Evolutionary conservation across 2,797 vertebrate species (phyloP).

Genomic region (Darevskia nairensis): DNA sequence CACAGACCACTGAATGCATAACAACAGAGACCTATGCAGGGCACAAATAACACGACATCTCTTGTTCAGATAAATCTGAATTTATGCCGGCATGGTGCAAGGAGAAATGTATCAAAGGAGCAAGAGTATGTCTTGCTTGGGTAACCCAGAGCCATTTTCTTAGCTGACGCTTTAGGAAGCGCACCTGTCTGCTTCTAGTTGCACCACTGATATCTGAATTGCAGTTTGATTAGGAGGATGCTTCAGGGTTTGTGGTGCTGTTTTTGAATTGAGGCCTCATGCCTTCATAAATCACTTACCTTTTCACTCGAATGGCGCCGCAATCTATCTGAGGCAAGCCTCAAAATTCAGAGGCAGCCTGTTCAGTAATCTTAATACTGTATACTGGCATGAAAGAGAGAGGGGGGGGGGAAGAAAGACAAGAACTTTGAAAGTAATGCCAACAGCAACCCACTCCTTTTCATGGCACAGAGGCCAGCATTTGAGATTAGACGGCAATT

Average conservation of each 20-base stretch:
- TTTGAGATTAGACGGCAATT: neutral
- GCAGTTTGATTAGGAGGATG: neutral
- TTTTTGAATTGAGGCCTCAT: neutral
- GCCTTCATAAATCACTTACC: neutral
- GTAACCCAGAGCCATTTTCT: neutral
- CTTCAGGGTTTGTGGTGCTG: neutral
- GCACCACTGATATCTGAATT: neutral
- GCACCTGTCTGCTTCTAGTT: neutral
- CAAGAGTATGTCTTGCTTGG: neutral
- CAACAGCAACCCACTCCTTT: neutral
- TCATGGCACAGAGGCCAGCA: neutral
- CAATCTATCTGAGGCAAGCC: neutral
- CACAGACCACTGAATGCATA: too few relatives aligned
- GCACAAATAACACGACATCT: neutral
- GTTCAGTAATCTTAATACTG: neutral
- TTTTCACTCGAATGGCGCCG: neutral
- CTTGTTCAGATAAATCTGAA: neutral
- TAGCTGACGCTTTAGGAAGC: neutral
- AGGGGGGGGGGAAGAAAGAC: too few relatives aligned
- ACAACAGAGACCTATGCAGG: neutral
- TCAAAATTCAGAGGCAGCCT: neutral
- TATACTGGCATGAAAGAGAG: neutral
- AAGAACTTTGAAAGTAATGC: neutral
- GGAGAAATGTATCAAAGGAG: neutral
- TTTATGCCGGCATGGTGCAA: neutral